Evolutionary conservation across 2,113 vertebrate genomes (phyloP).

Genomic region (Myanophis thanlyinensis): DNA sequence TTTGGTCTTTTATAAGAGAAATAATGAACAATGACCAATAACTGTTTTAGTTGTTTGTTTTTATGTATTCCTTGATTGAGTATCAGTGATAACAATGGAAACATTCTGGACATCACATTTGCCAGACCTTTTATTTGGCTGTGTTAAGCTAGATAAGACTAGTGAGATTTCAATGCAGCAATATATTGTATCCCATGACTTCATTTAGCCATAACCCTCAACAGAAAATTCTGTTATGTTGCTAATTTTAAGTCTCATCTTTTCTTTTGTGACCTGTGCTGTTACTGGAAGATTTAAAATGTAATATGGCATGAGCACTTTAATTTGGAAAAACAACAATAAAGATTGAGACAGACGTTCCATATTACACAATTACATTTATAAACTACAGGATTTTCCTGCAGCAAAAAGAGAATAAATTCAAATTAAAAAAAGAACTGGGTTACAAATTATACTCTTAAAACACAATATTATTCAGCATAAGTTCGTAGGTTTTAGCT

Average conservation of each 20-base stretch:
- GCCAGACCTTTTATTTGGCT: slow-evolving; percentile 2
- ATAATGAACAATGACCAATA: neutral
- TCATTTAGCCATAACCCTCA: neutral
- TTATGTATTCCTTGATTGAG: neutral
- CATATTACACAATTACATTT: neutral
- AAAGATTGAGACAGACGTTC: neutral
- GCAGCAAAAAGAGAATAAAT: neutral
- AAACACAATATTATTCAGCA: neutral
- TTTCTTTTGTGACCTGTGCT: neutral
- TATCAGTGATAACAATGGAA: neutral
- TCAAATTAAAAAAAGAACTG: neutral
- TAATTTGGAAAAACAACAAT: neutral
- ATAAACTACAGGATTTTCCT: neutral
- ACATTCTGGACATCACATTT: neutral
- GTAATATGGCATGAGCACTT: neutral
- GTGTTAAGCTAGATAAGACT: neutral
- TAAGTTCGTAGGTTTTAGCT: neutral
- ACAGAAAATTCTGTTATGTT: neutral
- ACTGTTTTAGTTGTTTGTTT: neutral
- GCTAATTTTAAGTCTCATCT: neutral
- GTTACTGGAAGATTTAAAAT: neutral
- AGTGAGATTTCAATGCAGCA: neutral
- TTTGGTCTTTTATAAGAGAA: neutral
- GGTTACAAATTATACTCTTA: neutral
- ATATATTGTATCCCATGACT: neutral